Conservation (phyloP, 1,140 invertebrate genomes). For the Agrilus planipennis region DNA sequence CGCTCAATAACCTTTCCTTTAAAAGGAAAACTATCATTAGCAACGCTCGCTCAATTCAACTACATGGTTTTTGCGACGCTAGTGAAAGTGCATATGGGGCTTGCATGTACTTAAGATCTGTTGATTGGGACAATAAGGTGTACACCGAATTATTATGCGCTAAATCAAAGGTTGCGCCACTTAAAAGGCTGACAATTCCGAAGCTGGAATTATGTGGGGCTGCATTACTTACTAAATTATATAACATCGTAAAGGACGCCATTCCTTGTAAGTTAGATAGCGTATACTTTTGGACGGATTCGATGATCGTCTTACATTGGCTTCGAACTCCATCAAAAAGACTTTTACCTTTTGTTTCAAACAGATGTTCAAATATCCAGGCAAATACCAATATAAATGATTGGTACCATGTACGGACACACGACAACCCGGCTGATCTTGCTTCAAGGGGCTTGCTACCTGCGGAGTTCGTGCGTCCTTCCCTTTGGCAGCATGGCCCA, state of each 20-base stretch:
- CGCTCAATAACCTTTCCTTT: not conserved
- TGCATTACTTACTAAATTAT: constrained; percentile 19
- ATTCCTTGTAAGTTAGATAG: not conserved
- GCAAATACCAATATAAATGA: constrained; percentile 3
- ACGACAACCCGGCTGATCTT: too few relatives aligned
- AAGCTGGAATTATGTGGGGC: constrained; percentile 27
- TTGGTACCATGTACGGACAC: constrained; percentile 27
- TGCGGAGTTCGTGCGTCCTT: too few relatives aligned
- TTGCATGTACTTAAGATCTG: constrained; percentile 24
- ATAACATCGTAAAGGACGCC: constrained; percentile 9
- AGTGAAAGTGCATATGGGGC: constrained; percentile 30
- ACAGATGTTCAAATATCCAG: constrained; percentile 28
- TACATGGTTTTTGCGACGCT: constrained; percentile 32
- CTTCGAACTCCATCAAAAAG: constrained; percentile 13
- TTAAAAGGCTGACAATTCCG: constrained; percentile 23
- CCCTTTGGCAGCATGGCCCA: too few relatives aligned
- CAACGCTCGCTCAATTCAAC: not conserved
- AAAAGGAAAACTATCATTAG: not conserved
- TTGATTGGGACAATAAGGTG: not conserved
- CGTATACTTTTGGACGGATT: constrained; percentile 19
- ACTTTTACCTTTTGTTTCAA: constrained; percentile 32
- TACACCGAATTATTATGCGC: constrained; percentile 19
- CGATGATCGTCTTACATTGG: constrained; percentile 20
- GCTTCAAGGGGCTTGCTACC: too few relatives aligned
- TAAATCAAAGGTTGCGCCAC: constrained; percentile 26